These are phyloP conservation scores for Pyrrhosoma nymphula DNA, from an alignment of 2,888 invertebrate species.

Conservation along the genomic window DNA sequence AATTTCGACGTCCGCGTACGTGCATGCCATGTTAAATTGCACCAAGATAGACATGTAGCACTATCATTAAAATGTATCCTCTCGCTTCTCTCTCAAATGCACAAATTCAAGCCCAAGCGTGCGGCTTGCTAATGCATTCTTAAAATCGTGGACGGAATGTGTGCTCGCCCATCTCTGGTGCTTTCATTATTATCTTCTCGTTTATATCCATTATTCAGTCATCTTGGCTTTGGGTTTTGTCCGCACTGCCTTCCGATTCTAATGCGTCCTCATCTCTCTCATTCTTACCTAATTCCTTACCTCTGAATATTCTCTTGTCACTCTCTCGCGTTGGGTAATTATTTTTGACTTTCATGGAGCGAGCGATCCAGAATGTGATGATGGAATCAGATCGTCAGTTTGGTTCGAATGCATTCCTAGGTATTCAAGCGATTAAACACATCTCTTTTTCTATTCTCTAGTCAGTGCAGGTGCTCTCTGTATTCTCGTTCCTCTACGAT, in stretches of 20 bases:
- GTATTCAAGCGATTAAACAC: not conserved
- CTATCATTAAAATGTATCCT: not conserved
- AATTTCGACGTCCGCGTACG: not conserved
- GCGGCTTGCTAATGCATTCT: not conserved
- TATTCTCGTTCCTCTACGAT: not conserved
- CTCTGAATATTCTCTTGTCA: not conserved
- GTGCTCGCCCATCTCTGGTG: not conserved
- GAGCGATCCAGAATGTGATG: not conserved
- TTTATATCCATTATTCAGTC: constrained; percentile 21
- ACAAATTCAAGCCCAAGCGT: not conserved
- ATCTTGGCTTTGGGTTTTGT: not conserved
- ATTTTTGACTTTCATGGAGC: not conserved
- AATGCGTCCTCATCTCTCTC: not conserved
- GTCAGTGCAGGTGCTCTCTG: too few relatives aligned
- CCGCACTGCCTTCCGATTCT: not conserved
- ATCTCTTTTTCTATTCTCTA: too few relatives aligned
- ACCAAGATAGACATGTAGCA: not conserved
- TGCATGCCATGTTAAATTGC: not conserved
- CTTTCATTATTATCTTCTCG: constrained; percentile 9
- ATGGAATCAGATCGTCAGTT: not conserved
- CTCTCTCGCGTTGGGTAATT: not conserved
- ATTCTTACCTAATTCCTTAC: too few relatives aligned
- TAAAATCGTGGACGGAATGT: not conserved
- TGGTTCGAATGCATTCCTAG: not conserved
- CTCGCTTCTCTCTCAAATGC: not conserved